Conservation (phyloP, 2,797 vertebrate species). For the Rhynchotus rufescens region DNA sequence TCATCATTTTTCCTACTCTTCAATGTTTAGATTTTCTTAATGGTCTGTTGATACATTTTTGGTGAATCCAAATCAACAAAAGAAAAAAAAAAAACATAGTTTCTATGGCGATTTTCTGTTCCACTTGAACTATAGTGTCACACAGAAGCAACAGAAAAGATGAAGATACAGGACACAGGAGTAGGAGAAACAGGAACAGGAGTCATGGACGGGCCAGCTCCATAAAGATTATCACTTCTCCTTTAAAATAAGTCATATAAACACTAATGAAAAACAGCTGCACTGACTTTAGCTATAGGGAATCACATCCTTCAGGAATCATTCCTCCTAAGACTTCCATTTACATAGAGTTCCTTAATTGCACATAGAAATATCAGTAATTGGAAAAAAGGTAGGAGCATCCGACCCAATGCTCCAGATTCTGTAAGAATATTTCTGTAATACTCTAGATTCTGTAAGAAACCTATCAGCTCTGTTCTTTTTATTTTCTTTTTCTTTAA, state of each 20-base stretch:
- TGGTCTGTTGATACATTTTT: neutral
- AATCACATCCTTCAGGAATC: neutral
- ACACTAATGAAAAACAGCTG: neutral
- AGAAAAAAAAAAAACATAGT: neutral
- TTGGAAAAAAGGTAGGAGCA: neutral
- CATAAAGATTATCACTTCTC: neutral
- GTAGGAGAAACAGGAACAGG: neutral
- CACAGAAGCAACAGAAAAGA: neutral
- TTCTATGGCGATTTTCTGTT: neutral
- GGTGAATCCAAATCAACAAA: neutral
- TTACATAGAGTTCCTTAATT: neutral
- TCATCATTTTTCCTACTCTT: neutral
- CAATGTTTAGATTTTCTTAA: neutral
- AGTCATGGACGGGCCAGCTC: neutral
- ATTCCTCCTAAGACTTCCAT: neutral
- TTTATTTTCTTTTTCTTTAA: neutral
- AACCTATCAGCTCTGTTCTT: neutral
- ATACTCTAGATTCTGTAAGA: slow-evolving; percentile 22
- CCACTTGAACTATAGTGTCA: neutral
- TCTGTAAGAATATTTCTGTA: slow-evolving; percentile 25
- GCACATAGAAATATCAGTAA: slow-evolving; percentile 6
- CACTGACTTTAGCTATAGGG: slow-evolving; percentile 3
- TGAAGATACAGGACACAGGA: neutral
- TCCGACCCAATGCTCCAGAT: neutral
- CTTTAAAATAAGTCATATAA: neutral